Evolutionary conservation across 2,113 vertebrate genomes (phyloP).

Genomic region (Caranx melampygus): DNA sequence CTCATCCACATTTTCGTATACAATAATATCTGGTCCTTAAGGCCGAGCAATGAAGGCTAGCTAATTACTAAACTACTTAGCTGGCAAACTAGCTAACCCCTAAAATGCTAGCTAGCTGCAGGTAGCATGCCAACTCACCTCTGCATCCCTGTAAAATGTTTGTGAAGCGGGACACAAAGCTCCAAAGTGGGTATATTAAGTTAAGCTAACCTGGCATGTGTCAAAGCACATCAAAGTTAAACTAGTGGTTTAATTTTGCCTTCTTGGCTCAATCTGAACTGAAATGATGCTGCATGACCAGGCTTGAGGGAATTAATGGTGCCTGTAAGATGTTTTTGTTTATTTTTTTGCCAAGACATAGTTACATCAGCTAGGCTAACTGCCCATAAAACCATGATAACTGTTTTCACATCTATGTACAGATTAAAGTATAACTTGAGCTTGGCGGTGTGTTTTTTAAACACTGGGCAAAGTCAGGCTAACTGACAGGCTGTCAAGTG

Average conservation of each 20-base stretch:
- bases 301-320: neutral
- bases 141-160: too few relatives aligned
- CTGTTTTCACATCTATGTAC: neutral
- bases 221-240: too few relatives aligned
- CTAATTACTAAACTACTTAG: too few relatives aligned
- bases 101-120: too few relatives aligned
- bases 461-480: neutral
- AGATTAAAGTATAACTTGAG: neutral
- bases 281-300: neutral
- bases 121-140: too few relatives aligned
- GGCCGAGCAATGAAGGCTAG: too few relatives aligned
- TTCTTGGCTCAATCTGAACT: neutral
- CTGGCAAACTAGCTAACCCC: too few relatives aligned
- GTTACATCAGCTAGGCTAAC: neutral
- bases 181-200: too few relatives aligned
- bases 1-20: too few relatives aligned
- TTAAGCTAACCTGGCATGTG: too few relatives aligned
- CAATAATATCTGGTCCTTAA: too few relatives aligned
- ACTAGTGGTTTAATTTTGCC: neutral
- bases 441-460: neutral
- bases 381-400: neutral
- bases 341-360: neutral
- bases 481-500: neutral
- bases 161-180: too few relatives aligned
- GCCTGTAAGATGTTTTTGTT: neutral